These are phyloP conservation scores for Lasioglossum morio DNA, from an alignment of 2,888 invertebrate species.

Conservation along the genomic window DNA sequence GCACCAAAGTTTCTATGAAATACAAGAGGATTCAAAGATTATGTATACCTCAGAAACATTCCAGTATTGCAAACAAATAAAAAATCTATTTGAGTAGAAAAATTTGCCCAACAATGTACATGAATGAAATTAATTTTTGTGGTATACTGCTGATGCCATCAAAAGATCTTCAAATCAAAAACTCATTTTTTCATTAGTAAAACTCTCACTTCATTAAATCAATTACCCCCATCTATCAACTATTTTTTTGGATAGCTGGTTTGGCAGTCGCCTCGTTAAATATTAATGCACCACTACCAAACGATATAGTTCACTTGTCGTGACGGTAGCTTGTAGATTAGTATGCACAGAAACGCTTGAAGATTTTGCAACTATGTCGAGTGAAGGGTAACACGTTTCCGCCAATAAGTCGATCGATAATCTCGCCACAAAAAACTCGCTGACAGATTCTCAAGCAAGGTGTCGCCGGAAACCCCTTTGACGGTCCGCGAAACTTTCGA, in stretches of 20 bases:
- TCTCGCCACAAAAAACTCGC: constrained; percentile 3
- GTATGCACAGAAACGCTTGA: not conserved
- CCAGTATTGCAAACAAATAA: not conserved
- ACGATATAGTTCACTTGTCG: not conserved
- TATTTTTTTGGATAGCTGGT: not conserved
- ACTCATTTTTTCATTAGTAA: not conserved
- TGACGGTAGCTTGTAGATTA: not conserved
- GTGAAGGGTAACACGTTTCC: constrained; percentile 52
- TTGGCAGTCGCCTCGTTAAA: not conserved
- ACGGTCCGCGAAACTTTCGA: constrained; percentile 2
- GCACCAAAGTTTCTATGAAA: not conserved
- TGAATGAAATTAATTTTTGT: not conserved
- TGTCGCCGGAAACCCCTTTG: not conserved
- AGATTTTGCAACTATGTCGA: constrained; percentile 27
- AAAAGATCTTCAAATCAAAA: not conserved
- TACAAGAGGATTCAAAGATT: no score
- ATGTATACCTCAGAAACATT: no score
- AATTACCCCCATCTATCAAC: not conserved
- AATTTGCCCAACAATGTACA: not conserved
- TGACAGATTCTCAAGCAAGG: not conserved
- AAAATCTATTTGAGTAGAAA: not conserved
- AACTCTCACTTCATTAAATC: not conserved
- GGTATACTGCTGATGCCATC: not conserved
- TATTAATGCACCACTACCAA: not conserved
- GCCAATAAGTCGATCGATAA: not conserved